Conservation (phyloP, 1,140 invertebrate genomes). For the Antheraea pernyi region DNA sequence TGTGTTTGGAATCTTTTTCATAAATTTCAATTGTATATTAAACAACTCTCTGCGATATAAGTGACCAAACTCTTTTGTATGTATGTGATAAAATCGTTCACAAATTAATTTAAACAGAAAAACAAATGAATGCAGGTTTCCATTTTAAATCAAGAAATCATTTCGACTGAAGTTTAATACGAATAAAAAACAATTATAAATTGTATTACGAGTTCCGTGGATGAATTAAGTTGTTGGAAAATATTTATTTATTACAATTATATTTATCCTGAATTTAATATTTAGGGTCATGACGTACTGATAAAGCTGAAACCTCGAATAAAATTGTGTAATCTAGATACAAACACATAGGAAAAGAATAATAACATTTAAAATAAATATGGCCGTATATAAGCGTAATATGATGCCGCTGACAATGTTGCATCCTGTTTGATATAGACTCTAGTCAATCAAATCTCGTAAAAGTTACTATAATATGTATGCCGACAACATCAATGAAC, state of each 20-base stretch:
- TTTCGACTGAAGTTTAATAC: too few relatives aligned
- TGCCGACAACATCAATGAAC: constrained; percentile 23
- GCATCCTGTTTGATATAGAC: background rate
- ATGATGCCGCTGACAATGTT: background rate
- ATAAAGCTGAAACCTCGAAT: constrained; percentile 27
- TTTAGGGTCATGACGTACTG: constrained; percentile 14
- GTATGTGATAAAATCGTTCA: background rate
- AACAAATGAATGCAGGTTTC: too few relatives aligned
- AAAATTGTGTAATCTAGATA: constrained; percentile 29
- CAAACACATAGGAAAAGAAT: constrained; percentile 31
- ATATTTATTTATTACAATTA: too few relatives aligned
- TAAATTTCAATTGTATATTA: background rate
- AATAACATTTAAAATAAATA: constrained; percentile 55
- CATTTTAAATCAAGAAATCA: too few relatives aligned
- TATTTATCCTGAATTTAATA: too few relatives aligned
- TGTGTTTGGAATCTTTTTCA: background rate
- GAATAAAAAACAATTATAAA: too few relatives aligned
- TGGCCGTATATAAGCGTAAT: constrained; percentile 40
- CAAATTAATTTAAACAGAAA: too few relatives aligned
- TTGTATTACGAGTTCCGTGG: too few relatives aligned
- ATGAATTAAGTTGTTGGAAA: too few relatives aligned
- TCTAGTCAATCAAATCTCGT: background rate
- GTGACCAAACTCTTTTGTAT: too few relatives aligned
- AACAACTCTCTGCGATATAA: too few relatives aligned
- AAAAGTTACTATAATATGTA: background rate